Base-by-base conservation (phyloP, 2,888 invertebrate genomes). In the Cotesia congregata region DNA sequence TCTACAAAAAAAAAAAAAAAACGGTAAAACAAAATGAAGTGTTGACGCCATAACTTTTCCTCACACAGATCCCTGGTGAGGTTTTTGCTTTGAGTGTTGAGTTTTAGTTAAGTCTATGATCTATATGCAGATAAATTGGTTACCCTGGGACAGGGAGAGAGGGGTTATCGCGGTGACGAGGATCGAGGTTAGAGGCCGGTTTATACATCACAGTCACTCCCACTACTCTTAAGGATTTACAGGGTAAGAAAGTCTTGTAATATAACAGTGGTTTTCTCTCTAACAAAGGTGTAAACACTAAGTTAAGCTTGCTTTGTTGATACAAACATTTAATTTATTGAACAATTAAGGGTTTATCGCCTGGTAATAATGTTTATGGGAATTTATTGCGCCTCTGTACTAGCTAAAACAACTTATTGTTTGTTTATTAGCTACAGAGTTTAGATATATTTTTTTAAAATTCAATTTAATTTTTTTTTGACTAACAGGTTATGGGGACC, bases 81-180 rank as follows among this genome's bases (percentile, higher is more conserved):
- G 4, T 50, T 50, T 50, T 50, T 50, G 12, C 12, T 12, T 7
- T 50, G 12, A 50, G 12, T 50, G 50, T 50, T 50, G 7, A 50
- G 50, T 50, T 50, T 50, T 7, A 50, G 50, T 50, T 50, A 50
- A 50, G 50, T 50, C 50, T 50, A 50, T 50, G 50, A 50, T 50
- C 50, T 50, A 50, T 50, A 50, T 50, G 50, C 50, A 50, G 50
- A 50, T 50, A 50, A 50, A 50, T 50, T 50, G 50, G 50, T 50
- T 50, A 50, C 9, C 12, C 50, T 50, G 9, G 30, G 30, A 30
- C 30, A 30, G 3, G 30, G 30, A 17, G 30, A 17, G 17, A 50
- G 7, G 50, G 50, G 50, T 50, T 50, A 50, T 50, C 50, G 50
- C 50, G 50, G 50, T 50, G 50, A 50, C 50, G 50, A 50, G 50